A percentile compares a stretch with the other conserved stretches of the same genome.
Evolutionary conservation across 2,113 vertebrate genomes (phyloP).

Genomic region (Shinisaurus crocodilurus): DNA sequence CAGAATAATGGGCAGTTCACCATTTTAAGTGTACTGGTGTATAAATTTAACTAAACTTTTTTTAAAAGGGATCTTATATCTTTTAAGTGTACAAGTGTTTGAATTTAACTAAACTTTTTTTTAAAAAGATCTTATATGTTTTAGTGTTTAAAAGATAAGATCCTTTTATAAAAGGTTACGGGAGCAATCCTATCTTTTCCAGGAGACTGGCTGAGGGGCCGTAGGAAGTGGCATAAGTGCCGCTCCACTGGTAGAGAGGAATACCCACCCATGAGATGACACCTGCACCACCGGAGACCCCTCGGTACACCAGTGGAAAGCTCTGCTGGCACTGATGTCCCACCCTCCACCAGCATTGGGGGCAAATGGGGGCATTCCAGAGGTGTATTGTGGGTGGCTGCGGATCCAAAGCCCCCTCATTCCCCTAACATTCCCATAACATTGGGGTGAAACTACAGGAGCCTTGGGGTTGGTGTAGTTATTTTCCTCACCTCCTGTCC

Average conservation of each 20-base stretch:
- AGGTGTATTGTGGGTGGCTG: neutral
- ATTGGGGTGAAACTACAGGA: neutral
- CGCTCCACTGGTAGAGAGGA: neutral
- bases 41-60: neutral
- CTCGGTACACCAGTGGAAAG: neutral
- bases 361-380: neutral
- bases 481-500: neutral
- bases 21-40: neutral
- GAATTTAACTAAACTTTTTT: no score
- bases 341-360: neutral
- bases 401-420: neutral
- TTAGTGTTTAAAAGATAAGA: no score
- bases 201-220: neutral
- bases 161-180: neutral
- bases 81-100: neutral
- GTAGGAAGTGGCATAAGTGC: neutral
- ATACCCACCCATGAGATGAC: neutral
- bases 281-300: neutral
- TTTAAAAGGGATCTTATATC: neutral
- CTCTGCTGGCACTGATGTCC: neutral
- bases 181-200: neutral
- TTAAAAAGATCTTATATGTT: fast-evolving
- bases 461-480: neutral
- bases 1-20: neutral
- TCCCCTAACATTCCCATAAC: neutral